Evolutionary conservation across 2,797 vertebrate genomes (phyloP).

Genomic region (Mormyrus hasselquistii): DNA sequence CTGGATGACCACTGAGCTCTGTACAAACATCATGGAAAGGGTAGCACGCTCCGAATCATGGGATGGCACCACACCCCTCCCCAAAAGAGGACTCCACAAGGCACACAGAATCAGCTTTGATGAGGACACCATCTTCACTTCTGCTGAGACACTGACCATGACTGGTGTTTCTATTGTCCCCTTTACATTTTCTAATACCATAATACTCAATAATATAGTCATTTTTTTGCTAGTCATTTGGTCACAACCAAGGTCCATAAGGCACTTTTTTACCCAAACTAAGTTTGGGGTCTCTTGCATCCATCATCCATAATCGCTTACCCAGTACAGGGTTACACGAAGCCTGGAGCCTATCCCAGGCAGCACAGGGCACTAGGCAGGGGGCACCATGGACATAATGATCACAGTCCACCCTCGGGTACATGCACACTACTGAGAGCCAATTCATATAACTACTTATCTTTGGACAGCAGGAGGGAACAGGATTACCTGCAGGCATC

Average conservation of each 20-base stretch:
- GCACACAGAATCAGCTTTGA: background rate
- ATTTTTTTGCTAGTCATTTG: background rate
- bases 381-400: background rate
- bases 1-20: background rate
- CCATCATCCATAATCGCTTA: background rate
- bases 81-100: background rate
- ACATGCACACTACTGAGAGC: background rate
- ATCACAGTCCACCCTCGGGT: background rate
- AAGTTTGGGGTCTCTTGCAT: background rate
- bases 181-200: background rate
- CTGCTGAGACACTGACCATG: background rate
- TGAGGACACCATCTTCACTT: background rate
- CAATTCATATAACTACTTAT: background rate
- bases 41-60: background rate
- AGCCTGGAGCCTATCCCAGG: background rate
- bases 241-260: background rate
- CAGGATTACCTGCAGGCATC: background rate
- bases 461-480: background rate
- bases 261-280: background rate
- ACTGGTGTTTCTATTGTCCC: background rate
- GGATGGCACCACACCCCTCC: background rate
- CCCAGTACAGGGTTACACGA: background rate
- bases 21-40: background rate
- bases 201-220: background rate
- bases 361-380: background rate